Conservation (phyloP, 2,113 vertebrate species). For the Pachyramphus minor region DNA sequence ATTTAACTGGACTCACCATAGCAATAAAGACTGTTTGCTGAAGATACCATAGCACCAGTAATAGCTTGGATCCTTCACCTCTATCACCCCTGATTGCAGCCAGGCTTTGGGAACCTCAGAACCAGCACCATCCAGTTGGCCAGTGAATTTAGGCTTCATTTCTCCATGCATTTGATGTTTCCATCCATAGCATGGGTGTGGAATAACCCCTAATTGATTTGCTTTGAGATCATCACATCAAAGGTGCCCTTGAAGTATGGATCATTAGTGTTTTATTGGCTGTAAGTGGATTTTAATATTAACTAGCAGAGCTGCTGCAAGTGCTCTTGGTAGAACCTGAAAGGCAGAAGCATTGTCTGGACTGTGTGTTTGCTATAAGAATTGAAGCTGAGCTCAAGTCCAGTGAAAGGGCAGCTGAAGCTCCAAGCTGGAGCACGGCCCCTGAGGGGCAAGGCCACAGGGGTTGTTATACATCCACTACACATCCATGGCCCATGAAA, state of each 20-base stretch:
- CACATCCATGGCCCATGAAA: not conserved
- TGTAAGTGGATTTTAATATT: not conserved
- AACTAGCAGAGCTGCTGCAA: not conserved
- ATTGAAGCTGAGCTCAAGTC: not conserved
- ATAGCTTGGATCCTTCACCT: not conserved
- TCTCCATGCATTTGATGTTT: not conserved
- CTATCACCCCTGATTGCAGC: not conserved
- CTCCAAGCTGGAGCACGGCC: not conserved
- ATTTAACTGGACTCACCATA: not conserved
- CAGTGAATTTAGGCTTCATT: not conserved
- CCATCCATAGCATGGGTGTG: not conserved
- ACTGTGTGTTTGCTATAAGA: not conserved
- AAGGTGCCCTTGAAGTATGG: slow-evolving; percentile 31
- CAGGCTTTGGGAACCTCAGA: not conserved
- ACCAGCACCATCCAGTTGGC: not conserved
- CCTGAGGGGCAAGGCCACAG: not conserved
- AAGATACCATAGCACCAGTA: not conserved
- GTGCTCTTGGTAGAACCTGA: not conserved
- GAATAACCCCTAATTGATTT: not conserved
- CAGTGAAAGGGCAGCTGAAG: not conserved
- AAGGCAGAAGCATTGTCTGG: not conserved
- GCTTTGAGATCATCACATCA: slow-evolving; percentile 42
- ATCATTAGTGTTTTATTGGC: slow-evolving; percentile 3
- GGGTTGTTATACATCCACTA: not conserved
- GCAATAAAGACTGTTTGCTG: not conserved